These are phyloP conservation scores for Motacilla alba DNA, from an alignment of 2,113 vertebrate species.

Conservation along the genomic window DNA sequence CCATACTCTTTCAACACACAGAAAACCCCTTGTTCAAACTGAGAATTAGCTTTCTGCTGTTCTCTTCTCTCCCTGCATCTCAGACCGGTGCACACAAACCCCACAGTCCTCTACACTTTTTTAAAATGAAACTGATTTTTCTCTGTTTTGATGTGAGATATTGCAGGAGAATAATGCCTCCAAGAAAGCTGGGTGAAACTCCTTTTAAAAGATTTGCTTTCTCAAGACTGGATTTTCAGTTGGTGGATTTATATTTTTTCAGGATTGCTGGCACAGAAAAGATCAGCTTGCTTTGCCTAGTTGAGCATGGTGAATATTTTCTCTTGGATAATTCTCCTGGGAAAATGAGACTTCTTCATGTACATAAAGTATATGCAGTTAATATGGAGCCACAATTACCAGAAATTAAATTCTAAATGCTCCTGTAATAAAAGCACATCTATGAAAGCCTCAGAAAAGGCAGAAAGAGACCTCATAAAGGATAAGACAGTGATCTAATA, in stretches of 20 bases:
- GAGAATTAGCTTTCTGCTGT: neutral
- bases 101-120: neutral
- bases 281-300: neutral
- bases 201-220: neutral
- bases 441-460: neutral
- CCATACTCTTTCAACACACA: neutral
- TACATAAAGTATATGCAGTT: neutral
- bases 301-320: neutral
- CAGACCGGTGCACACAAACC: neutral
- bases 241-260: neutral
- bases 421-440: neutral
- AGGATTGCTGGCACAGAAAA: neutral
- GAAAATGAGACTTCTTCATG: neutral
- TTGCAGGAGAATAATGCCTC: neutral
- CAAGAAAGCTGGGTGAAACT: neutral
- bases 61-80: neutral
- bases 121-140: neutral
- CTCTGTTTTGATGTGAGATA: neutral
- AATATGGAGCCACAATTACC: neutral
- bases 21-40: neutral
- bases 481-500: neutral
- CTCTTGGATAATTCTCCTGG: neutral
- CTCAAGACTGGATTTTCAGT: neutral
- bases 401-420: conserved; percentile 3
- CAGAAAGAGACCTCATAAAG: neutral